Conservation (phyloP, 2,797 vertebrate species). For the Capromys pilorides region DNA sequence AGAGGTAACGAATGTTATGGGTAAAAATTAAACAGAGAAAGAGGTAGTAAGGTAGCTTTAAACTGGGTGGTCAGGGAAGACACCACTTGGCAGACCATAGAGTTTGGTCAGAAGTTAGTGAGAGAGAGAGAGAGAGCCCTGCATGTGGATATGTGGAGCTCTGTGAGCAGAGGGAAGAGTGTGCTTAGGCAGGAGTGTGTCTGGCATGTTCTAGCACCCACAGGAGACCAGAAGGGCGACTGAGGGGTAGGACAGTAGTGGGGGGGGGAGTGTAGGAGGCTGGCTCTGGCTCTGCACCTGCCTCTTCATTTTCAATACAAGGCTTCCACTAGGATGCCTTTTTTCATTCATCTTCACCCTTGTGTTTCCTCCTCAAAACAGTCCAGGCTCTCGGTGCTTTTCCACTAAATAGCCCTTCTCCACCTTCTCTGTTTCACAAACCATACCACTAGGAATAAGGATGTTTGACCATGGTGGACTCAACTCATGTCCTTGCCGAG, state of each 20-base stretch:
- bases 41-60: neutral
- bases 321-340: neutral
- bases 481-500: rapidly evolving
- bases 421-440: neutral
- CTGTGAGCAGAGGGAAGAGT: neutral
- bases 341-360: neutral
- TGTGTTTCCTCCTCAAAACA: neutral
- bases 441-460: neutral
- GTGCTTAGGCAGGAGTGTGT: neutral
- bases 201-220: neutral
- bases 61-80: neutral
- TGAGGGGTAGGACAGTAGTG: neutral
- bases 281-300: neutral
- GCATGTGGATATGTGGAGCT: neutral
- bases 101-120: neutral
- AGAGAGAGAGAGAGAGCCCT: neutral
- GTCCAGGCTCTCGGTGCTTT: neutral
- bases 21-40: neutral
- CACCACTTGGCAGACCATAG: neutral
- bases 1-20: neutral
- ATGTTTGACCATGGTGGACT: neutral
- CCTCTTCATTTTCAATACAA: neutral
- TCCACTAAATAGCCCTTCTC: neutral
- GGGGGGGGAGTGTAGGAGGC: neutral
- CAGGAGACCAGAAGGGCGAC: neutral